Evolutionary conservation across 1,140 invertebrate genomes (phyloP), one percentile per base, ranked within the genome.

Genomic region (Ridgeia piscesae): DNA sequence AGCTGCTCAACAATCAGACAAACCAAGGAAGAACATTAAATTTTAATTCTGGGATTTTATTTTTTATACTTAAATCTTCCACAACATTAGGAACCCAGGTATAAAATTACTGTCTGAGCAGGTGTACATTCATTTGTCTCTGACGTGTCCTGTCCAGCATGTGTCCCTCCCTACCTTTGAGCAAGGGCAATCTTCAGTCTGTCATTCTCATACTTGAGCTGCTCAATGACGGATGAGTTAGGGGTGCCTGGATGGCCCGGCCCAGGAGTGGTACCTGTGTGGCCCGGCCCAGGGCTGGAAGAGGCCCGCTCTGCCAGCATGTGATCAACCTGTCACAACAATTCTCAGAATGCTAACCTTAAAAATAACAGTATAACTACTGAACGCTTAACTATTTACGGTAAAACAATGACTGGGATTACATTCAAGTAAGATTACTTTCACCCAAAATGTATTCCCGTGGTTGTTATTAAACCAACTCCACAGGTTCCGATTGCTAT

Each of bases 141-240:
- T 27, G 58, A 17, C 11, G 2, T 17, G 27, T 27, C 27, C 2
- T 31, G 58, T 77, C n/a, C n/a, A 21, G 58, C 27, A 77, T 77
- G 11, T 21, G 14, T 8, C 27, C 58, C 11, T 31, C 89, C 14
- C 95, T 95, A 98, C 98, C 98, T 99, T 96, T 99, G 98, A 93
- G 98, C 98, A 93, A 99, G 96, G 27, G 99, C 99, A 93, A 99
- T 97, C 96, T 99, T 99, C 89, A 99, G 97, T 94, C 98, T 97
- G 95, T 99, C 99, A 96, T 99, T 99, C 96, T 99, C 99, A 96
- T 99, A 99, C 96, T 99, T 98, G 58, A 99, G 96, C 95, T 99
- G 98, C 4, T 95, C 95, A 91, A 94, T 92, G 1, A 95, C 92
- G 88, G 89, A 90, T 21, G 89, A 34, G 34, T n/a, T 42, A 17